Base-by-base conservation (phyloP, 2,113 vertebrate genomes). In the Desmodus rotundus region DNA sequence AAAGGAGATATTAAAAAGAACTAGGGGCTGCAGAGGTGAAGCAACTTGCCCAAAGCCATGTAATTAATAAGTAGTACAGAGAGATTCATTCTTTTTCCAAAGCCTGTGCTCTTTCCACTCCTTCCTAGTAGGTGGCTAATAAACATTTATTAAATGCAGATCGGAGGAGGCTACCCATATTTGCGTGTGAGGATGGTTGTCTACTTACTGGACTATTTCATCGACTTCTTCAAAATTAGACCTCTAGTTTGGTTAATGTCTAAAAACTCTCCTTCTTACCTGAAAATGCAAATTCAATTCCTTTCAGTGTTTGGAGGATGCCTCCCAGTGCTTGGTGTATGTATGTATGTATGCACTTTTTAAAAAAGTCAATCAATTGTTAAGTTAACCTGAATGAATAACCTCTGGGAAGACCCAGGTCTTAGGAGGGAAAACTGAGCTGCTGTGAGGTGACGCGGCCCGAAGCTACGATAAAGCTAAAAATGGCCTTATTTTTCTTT, bases 401-500 rank as follows among this genome's bases (percentile, higher is more conserved):
- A 68, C 72, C 47, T 36, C 9, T 4, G 52, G 87, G 61, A 96
- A 80, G 15, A 85, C 11, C 12, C 38, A 92, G 36, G n/a, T 61
- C 72, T 96, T 93, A 41, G 63, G 81, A 81, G 26, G n/a, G 83
- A 95, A 84, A 92, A 50, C n/a, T n/a, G 73, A 87, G 47, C 36
- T 83, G 19, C 78, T 43, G 2, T 28, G 14, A 88, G 56, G 52
- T 16, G 7, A 80, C 65, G 73, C 93, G 38, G 12, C 80, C 45
- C 38, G 33, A 52, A 80, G 56, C 2, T 56, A 24, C 6, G 45
- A 52, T 56, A 82, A 87, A 81, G 16, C 54, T 84, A 65, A 76
- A 89, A 87, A 89, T n/a, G 38, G 15, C 80, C 43, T 65, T 54
- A 24, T 91, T 95, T 94, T 85, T 17, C 68, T 85, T 36, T 28